phyloP scores from a whole-genome alignment of 2,888 invertebrate genomes.

The Drosophila diplacantha region DNA sequence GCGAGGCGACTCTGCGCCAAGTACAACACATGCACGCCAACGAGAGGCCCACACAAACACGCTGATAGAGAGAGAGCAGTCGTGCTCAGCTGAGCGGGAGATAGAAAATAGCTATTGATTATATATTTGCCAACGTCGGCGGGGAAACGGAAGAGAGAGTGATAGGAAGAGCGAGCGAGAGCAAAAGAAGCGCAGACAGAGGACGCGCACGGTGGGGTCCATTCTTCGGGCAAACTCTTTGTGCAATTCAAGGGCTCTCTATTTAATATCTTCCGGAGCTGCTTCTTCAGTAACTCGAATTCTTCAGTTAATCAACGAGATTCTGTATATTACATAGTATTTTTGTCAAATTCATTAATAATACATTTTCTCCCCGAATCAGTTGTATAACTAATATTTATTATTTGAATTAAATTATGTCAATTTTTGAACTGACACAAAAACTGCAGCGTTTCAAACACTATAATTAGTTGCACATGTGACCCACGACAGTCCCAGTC shows the following conservation, averaged over 20 bases:
- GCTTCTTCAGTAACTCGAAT: not conserved
- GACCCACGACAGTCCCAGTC: not conserved
- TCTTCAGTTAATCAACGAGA: not conserved
- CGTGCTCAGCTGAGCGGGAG: conserved; percentile 10
- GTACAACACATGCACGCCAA: conserved; percentile 19
- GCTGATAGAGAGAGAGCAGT: not conserved
- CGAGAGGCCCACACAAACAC: conserved; percentile 1
- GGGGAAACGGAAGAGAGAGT: not conserved
- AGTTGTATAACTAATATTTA: not conserved
- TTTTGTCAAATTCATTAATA: not conserved
- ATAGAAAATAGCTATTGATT: conserved; percentile 56
- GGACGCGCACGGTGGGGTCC: conserved; percentile 20
- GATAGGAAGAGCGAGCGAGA: not conserved
- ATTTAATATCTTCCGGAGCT: not conserved
- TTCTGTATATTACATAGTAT: not conserved
- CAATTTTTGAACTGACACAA: not conserved
- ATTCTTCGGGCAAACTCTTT: conserved; percentile 4
- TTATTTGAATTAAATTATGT: not conserved
- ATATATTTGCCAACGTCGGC: conserved; percentile 26
- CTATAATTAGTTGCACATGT: not conserved
- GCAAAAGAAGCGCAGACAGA: conserved; percentile 10
- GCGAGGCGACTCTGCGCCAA: conserved; percentile 39
- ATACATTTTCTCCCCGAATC: not conserved
- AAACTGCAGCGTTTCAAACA: not conserved
- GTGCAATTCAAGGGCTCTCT: not conserved